A percentile compares a stretch with the other conserved stretches of the same genome.
phyloP scores from a whole-genome alignment of 2,888 invertebrate species.

The Machimus rusticus region DNA sequence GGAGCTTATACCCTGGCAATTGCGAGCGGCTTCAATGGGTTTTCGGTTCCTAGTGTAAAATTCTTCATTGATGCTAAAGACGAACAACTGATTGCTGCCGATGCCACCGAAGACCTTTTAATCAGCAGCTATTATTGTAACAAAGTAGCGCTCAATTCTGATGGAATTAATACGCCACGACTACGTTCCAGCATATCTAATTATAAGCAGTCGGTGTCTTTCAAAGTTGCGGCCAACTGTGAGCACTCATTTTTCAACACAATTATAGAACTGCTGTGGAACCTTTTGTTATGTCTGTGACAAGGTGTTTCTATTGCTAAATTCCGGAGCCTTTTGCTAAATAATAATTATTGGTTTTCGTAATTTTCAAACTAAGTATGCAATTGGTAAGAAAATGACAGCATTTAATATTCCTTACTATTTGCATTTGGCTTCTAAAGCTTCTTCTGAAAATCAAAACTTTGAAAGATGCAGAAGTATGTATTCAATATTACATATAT shows the following conservation, averaged over 20 bases:
- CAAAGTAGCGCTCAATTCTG: neutral
- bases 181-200: neutral
- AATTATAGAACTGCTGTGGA: neutral
- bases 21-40: slow-evolving; percentile 94
- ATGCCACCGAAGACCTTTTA: neutral
- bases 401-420: neutral
- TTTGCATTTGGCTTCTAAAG: neutral
- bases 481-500: neutral
- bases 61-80: slow-evolving; percentile 51
- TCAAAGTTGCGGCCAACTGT: neutral
- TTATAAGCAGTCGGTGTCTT: neutral
- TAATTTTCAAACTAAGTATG: no score
- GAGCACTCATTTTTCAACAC: neutral
- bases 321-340: neutral
- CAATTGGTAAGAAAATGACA: neutral
- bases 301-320: neutral
- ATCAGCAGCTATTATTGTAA: neutral
- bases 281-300: neutral
- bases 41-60: slow-evolving; percentile 79
- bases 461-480: neutral
- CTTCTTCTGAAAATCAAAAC: no score
- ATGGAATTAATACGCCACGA: neutral
- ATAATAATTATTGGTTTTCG: neutral
- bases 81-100: slow-evolving; percentile 7
- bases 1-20: slow-evolving; percentile 97